Conservation (phyloP, 2,888 invertebrate genomes). For the Leptarthrus brevirostris region DNA sequence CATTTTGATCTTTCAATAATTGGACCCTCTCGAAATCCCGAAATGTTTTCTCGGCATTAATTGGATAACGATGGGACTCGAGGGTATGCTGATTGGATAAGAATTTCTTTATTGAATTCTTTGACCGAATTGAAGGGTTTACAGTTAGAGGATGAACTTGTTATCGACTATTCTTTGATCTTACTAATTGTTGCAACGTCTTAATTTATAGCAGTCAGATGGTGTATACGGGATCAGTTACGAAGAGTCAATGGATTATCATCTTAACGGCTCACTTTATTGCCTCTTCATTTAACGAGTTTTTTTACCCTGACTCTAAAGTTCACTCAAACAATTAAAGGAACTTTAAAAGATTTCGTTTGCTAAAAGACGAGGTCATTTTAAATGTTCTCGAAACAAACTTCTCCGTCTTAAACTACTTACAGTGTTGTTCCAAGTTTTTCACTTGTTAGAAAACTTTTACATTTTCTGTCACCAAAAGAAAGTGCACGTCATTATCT, state of each 20-base stretch:
- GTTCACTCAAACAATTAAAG: too few relatives aligned
- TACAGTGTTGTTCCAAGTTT: not conserved
- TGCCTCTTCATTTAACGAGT: too few relatives aligned
- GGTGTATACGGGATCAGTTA: too few relatives aligned
- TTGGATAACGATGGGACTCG: not conserved
- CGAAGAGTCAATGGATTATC: too few relatives aligned
- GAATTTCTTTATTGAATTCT: constrained; percentile 32
- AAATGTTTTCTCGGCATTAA: constrained; percentile 11
- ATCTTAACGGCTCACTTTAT: too few relatives aligned
- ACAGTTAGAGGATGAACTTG: not conserved
- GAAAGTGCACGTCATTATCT: not conserved
- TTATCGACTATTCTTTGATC: not conserved
- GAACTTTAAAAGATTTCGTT: too few relatives aligned
- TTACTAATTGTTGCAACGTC: constrained; percentile 23
- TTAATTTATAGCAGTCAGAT: not conserved
- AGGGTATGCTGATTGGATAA: constrained; percentile 22
- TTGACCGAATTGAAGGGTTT: not conserved
- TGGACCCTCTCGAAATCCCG: constrained; percentile 12
- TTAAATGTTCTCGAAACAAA: not conserved
- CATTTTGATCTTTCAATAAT: constrained; percentile 46
- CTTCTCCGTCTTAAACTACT: not conserved
- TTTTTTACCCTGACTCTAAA: too few relatives aligned
- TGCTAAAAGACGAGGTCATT: not conserved
- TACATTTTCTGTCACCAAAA: not conserved
- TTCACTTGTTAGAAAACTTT: not conserved